Percentiles rank a stretch among this genome's conserved stretches.
phyloP scores from a whole-genome alignment of 1,140 invertebrate genomes.

The Akabosia matsudoensis region DNA sequence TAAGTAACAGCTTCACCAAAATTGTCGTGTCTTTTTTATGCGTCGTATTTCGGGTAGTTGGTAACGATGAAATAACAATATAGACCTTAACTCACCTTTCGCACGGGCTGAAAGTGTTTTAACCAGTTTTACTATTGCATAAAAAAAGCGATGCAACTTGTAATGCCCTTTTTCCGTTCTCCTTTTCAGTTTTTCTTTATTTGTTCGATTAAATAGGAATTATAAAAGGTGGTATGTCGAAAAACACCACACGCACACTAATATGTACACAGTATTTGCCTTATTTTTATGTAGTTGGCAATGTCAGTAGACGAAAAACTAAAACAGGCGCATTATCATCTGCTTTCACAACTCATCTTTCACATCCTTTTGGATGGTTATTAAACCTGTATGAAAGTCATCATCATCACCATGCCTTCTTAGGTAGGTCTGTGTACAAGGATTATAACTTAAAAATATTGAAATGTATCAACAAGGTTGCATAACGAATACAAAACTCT shows the following conservation, averaged over 20 bases:
- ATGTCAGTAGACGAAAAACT: too few relatives aligned
- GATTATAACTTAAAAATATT: background rate
- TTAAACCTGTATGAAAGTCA: background rate
- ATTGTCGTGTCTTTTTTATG: background rate
- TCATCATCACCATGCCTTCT: background rate
- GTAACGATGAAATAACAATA: background rate
- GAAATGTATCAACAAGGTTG: background rate
- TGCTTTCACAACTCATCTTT: slow-evolving; percentile 22
- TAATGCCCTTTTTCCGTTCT: slow-evolving; percentile 5
- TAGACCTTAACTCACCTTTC: background rate
- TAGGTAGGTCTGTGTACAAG: background rate
- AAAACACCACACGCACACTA: background rate
- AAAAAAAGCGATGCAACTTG: background rate
- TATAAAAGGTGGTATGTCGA: background rate
- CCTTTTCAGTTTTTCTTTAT: background rate
- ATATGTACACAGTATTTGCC: background rate
- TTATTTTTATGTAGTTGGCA: too few relatives aligned
- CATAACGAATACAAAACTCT: background rate
- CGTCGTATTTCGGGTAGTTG: background rate
- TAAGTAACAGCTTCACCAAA: background rate
- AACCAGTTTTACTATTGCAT: background rate
- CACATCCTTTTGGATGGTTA: slow-evolving; percentile 16
- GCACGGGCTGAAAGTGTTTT: background rate
- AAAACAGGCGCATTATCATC: background rate
- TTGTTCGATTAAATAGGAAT: background rate